These are phyloP conservation scores for Epinephelus coioides DNA, from an alignment of 2,797 vertebrate species.

Conservation along the genomic window DNA sequence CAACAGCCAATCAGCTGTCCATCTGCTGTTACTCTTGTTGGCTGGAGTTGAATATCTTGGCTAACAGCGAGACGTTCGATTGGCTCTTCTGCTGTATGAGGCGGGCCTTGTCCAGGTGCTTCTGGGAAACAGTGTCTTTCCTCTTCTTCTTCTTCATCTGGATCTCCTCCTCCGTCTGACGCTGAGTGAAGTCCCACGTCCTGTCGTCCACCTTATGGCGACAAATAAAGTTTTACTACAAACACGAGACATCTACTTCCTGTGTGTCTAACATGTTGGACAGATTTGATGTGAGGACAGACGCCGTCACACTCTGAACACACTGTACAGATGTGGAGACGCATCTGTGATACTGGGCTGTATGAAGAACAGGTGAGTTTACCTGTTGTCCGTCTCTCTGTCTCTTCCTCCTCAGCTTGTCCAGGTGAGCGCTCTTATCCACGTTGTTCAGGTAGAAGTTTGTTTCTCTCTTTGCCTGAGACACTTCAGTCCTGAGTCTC, in stretches of 20 bases:
- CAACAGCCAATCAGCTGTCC: neutral
- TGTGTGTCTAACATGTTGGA: no score
- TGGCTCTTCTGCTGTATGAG: slow-evolving; percentile 80
- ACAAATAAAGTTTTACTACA: neutral
- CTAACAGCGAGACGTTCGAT: slow-evolving; percentile 86
- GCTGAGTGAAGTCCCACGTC: slow-evolving; percentile 91
- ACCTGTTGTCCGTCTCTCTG: slow-evolving; percentile 60
- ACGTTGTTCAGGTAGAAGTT: slow-evolving; percentile 91
- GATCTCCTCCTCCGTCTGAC: slow-evolving; percentile 90
- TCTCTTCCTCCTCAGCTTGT: slow-evolving; percentile 71
- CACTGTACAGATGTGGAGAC: no score
- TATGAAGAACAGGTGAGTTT: neutral
- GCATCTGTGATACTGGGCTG: no score
- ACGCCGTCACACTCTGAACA: no score
- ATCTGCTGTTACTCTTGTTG: slow-evolving; percentile 32
- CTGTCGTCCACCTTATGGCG: slow-evolving; percentile 72
- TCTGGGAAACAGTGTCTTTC: slow-evolving; percentile 65
- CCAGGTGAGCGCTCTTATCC: slow-evolving; percentile 76
- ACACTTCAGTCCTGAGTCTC: slow-evolving; percentile 90
- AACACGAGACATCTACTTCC: no score
- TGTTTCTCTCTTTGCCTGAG: slow-evolving; percentile 92
- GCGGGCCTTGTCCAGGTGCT: slow-evolving; percentile 78
- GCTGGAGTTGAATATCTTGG: slow-evolving; percentile 89
- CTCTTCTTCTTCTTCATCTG: slow-evolving; percentile 77
- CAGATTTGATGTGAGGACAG: no score